Conservation (phyloP, 2,888 invertebrate genomes). For the Drosophila gaucha region DNA sequence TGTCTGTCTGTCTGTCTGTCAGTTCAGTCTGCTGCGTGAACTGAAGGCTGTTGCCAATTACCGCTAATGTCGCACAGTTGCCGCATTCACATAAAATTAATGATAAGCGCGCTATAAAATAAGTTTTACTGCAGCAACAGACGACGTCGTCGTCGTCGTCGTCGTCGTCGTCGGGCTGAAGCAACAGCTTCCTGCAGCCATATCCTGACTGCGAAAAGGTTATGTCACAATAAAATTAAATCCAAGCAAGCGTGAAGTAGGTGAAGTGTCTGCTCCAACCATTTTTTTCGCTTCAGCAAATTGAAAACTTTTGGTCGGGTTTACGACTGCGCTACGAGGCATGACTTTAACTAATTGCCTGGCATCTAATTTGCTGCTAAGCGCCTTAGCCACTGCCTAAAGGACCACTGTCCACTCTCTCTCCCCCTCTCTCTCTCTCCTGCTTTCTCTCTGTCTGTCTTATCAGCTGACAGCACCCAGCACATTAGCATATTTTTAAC, state of each 20-base stretch:
- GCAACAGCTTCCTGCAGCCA: conserved; percentile 46
- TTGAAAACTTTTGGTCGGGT: conserved; percentile 67
- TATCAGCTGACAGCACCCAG: conserved; percentile 51
- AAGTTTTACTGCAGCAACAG: conserved; percentile 69
- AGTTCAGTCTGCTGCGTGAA: conserved; percentile 3
- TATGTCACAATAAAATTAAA: conserved; percentile 79
- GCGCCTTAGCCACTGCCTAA: conserved; percentile 27
- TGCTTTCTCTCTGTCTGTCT: neutral
- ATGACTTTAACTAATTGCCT: conserved; percentile 54
- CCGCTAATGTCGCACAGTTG: conserved; percentile 79
- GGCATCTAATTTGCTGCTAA: conserved; percentile 57
- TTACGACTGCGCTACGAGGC: conserved; percentile 55
- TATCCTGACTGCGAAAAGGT: conserved; percentile 62
- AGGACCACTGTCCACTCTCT: conserved; percentile 46
- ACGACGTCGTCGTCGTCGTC: conserved; percentile 1
- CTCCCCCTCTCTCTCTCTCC: neutral
- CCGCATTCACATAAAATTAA: conserved; percentile 78
- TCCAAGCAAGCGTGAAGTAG: conserved; percentile 76
- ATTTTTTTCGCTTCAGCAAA: conserved; percentile 41
- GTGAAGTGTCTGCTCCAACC: conserved; percentile 41
- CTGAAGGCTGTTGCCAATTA: conserved; percentile 68
- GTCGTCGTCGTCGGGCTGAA: conserved; percentile 24
- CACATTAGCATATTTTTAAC: conserved; percentile 77
- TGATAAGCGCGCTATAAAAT: conserved; percentile 78
- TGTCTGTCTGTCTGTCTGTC: conserved; percentile 18